Percentiles rank a stretch among this genome's conserved stretches.
Evolutionary conservation across 2,888 invertebrate genomes (phyloP).

Genomic region (Ceramica pisi): DNA sequence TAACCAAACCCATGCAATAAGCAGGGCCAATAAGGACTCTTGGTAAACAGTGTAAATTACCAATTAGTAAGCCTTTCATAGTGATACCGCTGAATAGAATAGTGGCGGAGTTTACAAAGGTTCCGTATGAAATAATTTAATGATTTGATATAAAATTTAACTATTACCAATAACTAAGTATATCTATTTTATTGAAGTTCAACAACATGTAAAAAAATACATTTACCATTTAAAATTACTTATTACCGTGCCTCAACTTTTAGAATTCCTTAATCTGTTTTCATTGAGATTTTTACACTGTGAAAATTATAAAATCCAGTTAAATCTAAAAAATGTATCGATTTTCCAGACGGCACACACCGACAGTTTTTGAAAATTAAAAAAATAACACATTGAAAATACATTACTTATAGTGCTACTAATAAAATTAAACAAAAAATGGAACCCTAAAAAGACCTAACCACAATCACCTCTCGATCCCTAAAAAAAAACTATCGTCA

Average conservation of each 20-base stretch:
- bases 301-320: too few species aligned
- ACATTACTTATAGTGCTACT: background rate
- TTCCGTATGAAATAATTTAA: slow-evolving; percentile 45
- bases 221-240: too few species aligned
- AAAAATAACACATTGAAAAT: too few species aligned
- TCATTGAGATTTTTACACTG: too few species aligned
- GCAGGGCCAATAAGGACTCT: slow-evolving; percentile 60
- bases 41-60: slow-evolving; percentile 76
- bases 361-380: too few species aligned
- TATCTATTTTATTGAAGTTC: too few species aligned
- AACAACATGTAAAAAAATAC: too few species aligned
- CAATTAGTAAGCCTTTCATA: slow-evolving; percentile 81
- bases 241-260: too few species aligned
- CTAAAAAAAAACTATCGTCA: slow-evolving; percentile 70
- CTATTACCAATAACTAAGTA: background rate
- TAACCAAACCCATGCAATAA: slow-evolving; percentile 41
- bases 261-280: too few species aligned
- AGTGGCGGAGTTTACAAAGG: slow-evolving; percentile 12
- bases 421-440: slow-evolving; percentile 50
- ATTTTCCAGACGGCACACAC: too few species aligned
- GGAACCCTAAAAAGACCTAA: slow-evolving; percentile 8
- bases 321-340: too few species aligned
- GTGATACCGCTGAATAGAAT: slow-evolving; percentile 55
- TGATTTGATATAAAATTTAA: background rate
- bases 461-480: slow-evolving; percentile 50